A percentile compares a stretch with the other conserved stretches of the same genome.
Conservation (phyloP, 2,888 invertebrate genomes). For the Eurois occulta region DNA sequence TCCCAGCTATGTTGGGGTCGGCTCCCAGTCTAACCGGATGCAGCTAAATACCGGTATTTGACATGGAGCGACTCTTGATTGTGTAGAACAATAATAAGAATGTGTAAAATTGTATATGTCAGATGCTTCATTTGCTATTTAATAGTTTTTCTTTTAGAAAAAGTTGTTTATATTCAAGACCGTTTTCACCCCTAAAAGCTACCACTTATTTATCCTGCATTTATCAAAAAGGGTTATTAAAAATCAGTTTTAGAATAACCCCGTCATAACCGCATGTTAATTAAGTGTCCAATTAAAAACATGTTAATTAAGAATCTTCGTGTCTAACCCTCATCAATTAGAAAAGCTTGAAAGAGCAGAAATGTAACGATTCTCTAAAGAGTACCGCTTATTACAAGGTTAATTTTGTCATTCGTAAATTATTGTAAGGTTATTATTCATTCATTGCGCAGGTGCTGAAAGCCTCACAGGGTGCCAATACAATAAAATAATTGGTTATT, state of each 20-base stretch:
- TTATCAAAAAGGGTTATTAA: not conserved
- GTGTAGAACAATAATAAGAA: too few species aligned
- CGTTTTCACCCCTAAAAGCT: not conserved
- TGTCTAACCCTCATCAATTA: constrained; percentile 72
- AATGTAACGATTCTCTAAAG: constrained; percentile 65
- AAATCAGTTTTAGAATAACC: constrained; percentile 21
- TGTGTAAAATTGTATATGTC: not conserved
- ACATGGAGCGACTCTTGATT: too few species aligned
- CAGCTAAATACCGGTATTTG: too few species aligned
- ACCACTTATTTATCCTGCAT: not conserved
- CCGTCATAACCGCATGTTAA: constrained; percentile 55
- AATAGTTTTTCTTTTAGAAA: not conserved
- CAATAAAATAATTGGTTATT: not conserved
- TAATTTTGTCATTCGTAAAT: constrained; percentile 48
- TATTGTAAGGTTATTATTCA: not conserved
- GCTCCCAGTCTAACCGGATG: too few species aligned
- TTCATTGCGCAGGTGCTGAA: not conserved
- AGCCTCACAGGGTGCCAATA: not conserved
- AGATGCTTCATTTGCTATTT: not conserved
- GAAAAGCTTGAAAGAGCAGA: constrained; percentile 62
- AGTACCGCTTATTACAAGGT: constrained; percentile 49
- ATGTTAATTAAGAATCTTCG: constrained; percentile 65
- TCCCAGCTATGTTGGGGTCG: too few species aligned
- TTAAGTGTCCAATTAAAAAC: constrained; percentile 52
- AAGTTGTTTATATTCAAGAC: not conserved